Evolutionary conservation across 2,888 invertebrate species (phyloP).

Genomic region (Melieria picta): DNA sequence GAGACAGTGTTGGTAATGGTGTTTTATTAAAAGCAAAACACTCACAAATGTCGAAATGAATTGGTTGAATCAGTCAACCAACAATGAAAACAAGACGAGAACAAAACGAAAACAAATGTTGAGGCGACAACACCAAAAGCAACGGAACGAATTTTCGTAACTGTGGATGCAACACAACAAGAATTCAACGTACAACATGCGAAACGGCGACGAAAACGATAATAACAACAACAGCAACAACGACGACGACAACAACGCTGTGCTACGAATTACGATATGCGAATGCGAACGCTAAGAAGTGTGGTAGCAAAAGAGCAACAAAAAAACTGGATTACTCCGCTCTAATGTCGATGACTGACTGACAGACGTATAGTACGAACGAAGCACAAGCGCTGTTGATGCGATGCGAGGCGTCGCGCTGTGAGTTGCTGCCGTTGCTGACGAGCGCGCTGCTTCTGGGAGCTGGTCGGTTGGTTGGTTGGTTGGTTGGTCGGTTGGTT

Average conservation of each 20-base stretch:
- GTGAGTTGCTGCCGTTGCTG: conserved; percentile 10
- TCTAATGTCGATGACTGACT: conserved; percentile 58
- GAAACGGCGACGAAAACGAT: too few relatives aligned
- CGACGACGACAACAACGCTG: conserved; percentile 10
- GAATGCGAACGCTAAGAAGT: conserved; percentile 2
- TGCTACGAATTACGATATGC: not conserved
- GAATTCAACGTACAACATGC: too few relatives aligned
- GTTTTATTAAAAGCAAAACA: too few relatives aligned
- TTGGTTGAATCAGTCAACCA: too few relatives aligned
- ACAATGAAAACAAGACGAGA: too few relatives aligned
- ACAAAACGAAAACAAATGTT: too few relatives aligned
- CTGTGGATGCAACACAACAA: too few relatives aligned
- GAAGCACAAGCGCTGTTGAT: conserved; percentile 31
- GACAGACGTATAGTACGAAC: conserved; percentile 48
- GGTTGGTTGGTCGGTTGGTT: conserved; percentile 30
- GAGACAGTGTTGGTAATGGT: too few relatives aligned
- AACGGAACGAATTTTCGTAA: too few relatives aligned
- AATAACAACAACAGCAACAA: not conserved
- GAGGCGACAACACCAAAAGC: too few relatives aligned
- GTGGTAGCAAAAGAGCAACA: conserved; percentile 36
- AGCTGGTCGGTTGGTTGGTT: conserved; percentile 11
- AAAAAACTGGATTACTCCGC: conserved; percentile 52
- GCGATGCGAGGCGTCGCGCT: conserved; percentile 14
- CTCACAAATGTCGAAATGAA: too few relatives aligned
- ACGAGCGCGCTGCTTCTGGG: conserved; percentile 7